phyloP scores from a whole-genome alignment of 2,888 invertebrate species.

The Andricus curvator region DNA sequence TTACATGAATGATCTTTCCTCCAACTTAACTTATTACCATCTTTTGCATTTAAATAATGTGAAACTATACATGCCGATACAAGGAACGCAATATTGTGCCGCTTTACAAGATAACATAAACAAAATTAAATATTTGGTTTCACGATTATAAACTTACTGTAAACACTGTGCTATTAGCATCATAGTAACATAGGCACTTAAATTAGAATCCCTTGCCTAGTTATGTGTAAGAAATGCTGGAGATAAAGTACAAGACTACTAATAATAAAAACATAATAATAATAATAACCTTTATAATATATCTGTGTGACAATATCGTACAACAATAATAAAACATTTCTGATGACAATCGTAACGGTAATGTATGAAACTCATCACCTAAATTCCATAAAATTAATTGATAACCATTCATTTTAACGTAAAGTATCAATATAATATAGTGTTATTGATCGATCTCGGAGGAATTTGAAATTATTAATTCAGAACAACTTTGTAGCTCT shows the following conservation, averaged over 20 bases:
- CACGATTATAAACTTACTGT: too few species aligned
- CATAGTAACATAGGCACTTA: too few species aligned
- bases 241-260: background rate
- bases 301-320: constrained; percentile 34
- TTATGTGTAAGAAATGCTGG: too few species aligned
- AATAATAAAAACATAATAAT: background rate
- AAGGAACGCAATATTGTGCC: background rate
- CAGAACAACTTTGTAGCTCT: constrained; percentile 57
- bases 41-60: background rate
- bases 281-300: constrained; percentile 36
- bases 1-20: background rate
- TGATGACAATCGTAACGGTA: constrained; percentile 26
- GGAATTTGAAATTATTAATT: constrained; percentile 12
- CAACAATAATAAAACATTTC: constrained; percentile 39
- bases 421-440: constrained; percentile 20
- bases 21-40: background rate
- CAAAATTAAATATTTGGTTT: too few species aligned
- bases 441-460: constrained; percentile 31
- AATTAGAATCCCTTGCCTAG: too few species aligned
- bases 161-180: too few species aligned
- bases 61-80: background rate
- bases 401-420: constrained; percentile 11
- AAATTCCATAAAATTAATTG: constrained; percentile 21
- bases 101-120: background rate
- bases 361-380: constrained; percentile 16